Base-by-base conservation (phyloP, 2,888 invertebrate species). In the Lithophane socia region DNA sequence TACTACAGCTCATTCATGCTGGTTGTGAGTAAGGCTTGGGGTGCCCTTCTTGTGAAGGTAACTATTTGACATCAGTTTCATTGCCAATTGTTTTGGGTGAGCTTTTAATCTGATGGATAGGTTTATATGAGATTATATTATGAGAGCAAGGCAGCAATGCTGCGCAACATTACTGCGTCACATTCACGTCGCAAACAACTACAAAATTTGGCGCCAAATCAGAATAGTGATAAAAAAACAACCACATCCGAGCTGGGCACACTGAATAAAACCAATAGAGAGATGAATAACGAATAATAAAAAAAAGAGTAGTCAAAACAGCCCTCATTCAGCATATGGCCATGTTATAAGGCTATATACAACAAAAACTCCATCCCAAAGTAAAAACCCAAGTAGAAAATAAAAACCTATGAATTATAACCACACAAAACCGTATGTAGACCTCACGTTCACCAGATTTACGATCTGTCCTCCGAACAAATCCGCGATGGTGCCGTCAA, bases 381-480 rank as follows among this genome's bases (percentile, higher is more conserved):
- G 8, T 21, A 56, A 52, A 68, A 79, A 67, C 16, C 49, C 1
- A 24, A 29, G 2, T 24, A 13, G 2, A 37, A 13, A 37, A 75
- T 49, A 75, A 65, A 72, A 54, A 60, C 42, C 3, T 60, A 66
- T 83, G 29, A 71, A 18, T 71, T 60, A 74, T 44, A 70, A 60
- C 73, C 29, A 42, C 44, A 56, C 56, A 42, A 64, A 56, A 72
- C 24, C n/a, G n/a, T 10, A 24, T 44, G 12, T 18, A 58, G 24
- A 29, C 37, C 13, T 12, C 7, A 80, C 58, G 76, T 69, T 64
- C 8, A 60, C n/a, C 29, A 68, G 42, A 74, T 87, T 85, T 82
- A 85, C 66, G 85, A 68, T 44, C 21, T 18, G 56, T 70, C n/a
- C 73, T 58, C 54, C 4, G 54, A 79, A 69, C 65, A 75, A 82